phyloP scores from a whole-genome alignment of 2,888 invertebrate species.

The Blera fallax region DNA sequence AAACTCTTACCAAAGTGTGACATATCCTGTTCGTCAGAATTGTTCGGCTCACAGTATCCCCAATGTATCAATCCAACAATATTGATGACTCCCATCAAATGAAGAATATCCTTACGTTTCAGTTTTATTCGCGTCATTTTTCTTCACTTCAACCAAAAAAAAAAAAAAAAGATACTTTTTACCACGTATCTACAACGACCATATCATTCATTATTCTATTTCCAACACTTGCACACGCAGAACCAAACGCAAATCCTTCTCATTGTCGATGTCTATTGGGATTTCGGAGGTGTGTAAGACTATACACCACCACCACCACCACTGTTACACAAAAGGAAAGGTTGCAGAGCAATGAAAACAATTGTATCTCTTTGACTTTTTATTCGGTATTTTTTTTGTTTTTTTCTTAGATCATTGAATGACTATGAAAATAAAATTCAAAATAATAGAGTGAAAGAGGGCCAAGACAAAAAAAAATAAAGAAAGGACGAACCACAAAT shows the following conservation, averaged over 20 bases:
- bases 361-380: constrained; percentile 48
- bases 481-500: constrained; percentile 39
- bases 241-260: constrained; percentile 24
- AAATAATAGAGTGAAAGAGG: constrained; percentile 28
- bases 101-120: constrained; percentile 67
- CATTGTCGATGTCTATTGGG: constrained; percentile 37
- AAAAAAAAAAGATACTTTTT: constrained; percentile 35
- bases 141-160: constrained; percentile 43
- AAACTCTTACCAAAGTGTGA: constrained; percentile 65
- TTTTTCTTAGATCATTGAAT: constrained; percentile 55
- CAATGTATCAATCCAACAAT: constrained; percentile 68
- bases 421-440: constrained; percentile 50
- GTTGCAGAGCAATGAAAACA: constrained; percentile 40
- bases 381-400: no score
- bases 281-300: constrained; percentile 15
- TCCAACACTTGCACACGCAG: constrained; percentile 48
- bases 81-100: constrained; percentile 70
- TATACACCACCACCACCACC: not conserved
- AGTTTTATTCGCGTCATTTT: constrained; percentile 72
- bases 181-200: constrained; percentile 44
- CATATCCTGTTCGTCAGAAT: constrained; percentile 71
- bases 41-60: constrained; percentile 66
- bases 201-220: constrained; percentile 56
- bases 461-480: not conserved
- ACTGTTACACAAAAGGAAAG: not conserved